These are phyloP conservation scores for Cnemophilus loriae DNA, from an alignment of 2,113 vertebrate genomes.

Conservation along the genomic window DNA sequence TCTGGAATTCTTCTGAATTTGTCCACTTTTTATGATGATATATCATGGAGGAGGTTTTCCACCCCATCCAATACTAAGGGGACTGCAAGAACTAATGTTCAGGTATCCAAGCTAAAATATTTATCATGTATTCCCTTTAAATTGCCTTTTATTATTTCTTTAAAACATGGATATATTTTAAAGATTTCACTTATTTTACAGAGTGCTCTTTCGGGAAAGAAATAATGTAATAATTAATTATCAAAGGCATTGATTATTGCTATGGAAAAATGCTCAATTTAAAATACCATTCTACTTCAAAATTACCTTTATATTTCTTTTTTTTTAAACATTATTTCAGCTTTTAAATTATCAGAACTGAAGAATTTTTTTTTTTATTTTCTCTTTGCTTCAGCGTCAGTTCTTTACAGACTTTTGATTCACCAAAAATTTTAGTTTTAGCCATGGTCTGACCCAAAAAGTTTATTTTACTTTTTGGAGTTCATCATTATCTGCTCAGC, in stretches of 20 bases:
- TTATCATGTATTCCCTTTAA: not conserved
- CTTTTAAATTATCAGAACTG: not conserved
- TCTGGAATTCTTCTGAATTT: not conserved
- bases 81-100: not conserved
- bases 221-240: not conserved
- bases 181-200: not conserved
- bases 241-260: not conserved
- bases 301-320: not conserved
- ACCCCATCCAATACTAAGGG: not conserved
- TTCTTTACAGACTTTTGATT: not conserved
- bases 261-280: not conserved
- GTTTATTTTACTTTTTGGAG: not conserved
- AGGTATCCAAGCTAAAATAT: not conserved
- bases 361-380: not conserved
- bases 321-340: not conserved
- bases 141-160: not conserved
- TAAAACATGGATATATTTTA: not conserved
- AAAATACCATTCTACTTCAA: not conserved
- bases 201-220: not conserved
- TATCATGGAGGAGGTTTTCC: accelerated
- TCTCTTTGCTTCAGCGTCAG: not conserved
- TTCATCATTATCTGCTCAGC: not conserved
- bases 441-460: not conserved
- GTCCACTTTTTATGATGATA: not conserved
- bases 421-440: not conserved